Percentiles rank a stretch among this genome's conserved stretches.
Evolutionary conservation across 2,888 invertebrate species (phyloP).

Genomic region (Dolomedes plantarius): DNA sequence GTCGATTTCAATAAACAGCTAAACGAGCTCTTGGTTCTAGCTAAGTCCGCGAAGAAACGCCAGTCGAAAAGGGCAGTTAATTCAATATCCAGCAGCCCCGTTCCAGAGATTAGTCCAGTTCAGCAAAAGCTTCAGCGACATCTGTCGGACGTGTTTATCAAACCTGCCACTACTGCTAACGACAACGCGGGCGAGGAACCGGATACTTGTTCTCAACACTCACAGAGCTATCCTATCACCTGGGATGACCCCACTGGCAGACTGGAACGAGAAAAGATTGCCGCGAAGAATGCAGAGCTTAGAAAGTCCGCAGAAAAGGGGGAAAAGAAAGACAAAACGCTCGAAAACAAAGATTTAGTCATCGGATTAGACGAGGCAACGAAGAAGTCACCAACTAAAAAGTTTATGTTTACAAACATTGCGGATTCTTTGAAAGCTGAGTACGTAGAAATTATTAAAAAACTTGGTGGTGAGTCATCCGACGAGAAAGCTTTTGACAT

Average conservation of each 20-base stretch:
- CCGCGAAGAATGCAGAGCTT: constrained; percentile 68
- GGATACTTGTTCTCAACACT: constrained; percentile 48
- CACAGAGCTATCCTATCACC: constrained; percentile 76
- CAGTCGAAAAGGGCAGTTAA: constrained; percentile 21
- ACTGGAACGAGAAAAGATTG: constrained; percentile 74
- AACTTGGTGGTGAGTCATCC: constrained; percentile 83
- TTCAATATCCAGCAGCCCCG: constrained; percentile 36
- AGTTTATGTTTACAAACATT: constrained; percentile 76
- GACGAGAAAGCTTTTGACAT: constrained; percentile 81
- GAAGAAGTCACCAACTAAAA: neutral
- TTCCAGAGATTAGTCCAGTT: constrained; percentile 21
- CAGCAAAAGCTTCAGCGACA: constrained; percentile 24
- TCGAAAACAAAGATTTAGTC: neutral
- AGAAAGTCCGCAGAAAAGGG: neutral
- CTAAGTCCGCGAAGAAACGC: constrained; percentile 66
- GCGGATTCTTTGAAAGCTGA: constrained; percentile 76
- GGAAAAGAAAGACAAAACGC: neutral
- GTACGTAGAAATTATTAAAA: constrained; percentile 80
- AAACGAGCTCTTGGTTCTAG: constrained; percentile 68
- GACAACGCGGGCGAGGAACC: constrained; percentile 9
- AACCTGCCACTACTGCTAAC: neutral
- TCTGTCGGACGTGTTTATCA: constrained; percentile 12
- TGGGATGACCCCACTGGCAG: constrained; percentile 78
- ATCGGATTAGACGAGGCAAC: neutral
- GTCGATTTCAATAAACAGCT: constrained; percentile 71